A percentile compares a stretch with the other conserved stretches of the same genome.
These are phyloP conservation scores for Pempheris klunzingeri DNA, from an alignment of 2,797 vertebrate genomes.

Conservation along the genomic window DNA sequence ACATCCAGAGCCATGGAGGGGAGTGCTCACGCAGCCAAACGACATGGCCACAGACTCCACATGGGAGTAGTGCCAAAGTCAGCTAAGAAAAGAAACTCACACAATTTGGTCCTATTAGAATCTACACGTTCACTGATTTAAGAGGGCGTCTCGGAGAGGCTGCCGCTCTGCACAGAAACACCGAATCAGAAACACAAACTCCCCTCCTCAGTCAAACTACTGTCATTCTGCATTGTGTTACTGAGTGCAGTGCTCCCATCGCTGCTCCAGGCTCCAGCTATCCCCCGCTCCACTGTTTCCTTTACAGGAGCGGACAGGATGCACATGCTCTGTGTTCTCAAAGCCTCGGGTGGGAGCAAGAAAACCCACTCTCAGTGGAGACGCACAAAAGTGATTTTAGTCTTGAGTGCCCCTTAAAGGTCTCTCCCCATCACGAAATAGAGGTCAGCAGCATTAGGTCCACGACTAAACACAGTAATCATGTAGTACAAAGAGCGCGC, in stretches of 20 bases:
- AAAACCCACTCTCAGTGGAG: conserved; percentile 36
- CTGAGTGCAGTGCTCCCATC: conserved; percentile 53
- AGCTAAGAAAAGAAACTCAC: conserved; percentile 13
- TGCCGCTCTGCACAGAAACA: conserved; percentile 18
- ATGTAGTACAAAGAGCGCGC: conserved; percentile 65
- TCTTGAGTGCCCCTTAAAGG: conserved; percentile 79
- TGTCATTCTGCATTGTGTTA: conserved; percentile 57
- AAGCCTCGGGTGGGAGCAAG: conserved; percentile 63
- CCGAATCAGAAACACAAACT: conserved; percentile 23
- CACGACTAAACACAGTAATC: conserved; percentile 75
- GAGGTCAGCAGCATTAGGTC: conserved; percentile 81
- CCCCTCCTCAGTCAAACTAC: conserved; percentile 40
- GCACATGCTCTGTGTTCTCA: conserved; percentile 71
- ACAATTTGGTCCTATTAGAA: conserved; percentile 37
- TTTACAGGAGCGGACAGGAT: conserved; percentile 72
- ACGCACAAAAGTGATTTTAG: conserved; percentile 69
- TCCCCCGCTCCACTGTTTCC: conserved; percentile 60
- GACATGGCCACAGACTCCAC: not conserved
- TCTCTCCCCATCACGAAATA: conserved; percentile 75
- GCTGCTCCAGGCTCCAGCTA: conserved; percentile 66
- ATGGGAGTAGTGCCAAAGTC: conserved; percentile 5
- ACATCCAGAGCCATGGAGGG: conserved; percentile 9
- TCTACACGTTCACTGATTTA: conserved; percentile 21
- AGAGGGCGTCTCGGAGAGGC: conserved; percentile 15
- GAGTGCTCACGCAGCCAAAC: not conserved